A percentile compares a stretch with the other conserved stretches of the same genome.
Conservation (phyloP, 2,888 invertebrate genomes). For the Melanargia galathea region DNA sequence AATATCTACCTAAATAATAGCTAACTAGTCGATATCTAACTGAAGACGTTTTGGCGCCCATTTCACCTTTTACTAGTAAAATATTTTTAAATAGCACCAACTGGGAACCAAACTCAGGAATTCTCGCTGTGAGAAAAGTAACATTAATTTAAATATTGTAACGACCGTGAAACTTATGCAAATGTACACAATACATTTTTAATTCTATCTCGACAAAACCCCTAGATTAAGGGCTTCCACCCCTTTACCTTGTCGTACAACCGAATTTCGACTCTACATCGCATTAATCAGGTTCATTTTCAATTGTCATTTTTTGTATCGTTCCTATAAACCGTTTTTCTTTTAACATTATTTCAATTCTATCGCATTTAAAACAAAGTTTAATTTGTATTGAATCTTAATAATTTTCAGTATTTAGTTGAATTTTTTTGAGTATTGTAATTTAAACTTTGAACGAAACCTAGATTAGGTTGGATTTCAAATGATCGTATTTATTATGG, state of each 20-base stretch:
- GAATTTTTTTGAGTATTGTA: background rate
- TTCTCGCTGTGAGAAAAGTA: background rate
- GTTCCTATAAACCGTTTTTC: background rate
- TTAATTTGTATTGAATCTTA: background rate
- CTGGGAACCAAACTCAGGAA: background rate
- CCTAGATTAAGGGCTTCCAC: conserved; percentile 59
- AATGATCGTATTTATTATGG: background rate
- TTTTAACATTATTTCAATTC: conserved; percentile 3
- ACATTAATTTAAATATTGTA: conserved; percentile 28
- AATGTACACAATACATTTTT: conserved; percentile 52
- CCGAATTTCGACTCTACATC: conserved; percentile 38
- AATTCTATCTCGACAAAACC: conserved; percentile 58
- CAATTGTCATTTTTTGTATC: conserved; percentile 8
- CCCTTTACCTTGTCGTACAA: conserved; percentile 46
- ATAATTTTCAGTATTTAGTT: conserved; percentile 7
- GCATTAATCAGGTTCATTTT: conserved; percentile 39
- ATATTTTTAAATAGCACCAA: background rate
- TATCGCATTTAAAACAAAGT: conserved; percentile 5
- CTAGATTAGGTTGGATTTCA: background rate
- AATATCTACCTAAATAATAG: no score
- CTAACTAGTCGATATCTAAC: no score
- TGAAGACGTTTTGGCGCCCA: no score
- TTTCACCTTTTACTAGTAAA: background rate
- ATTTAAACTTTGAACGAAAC: background rate
- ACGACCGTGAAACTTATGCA: conserved; percentile 44